Evolutionary conservation across 2,797 vertebrate species (phyloP).

Genomic region (Mionectes olivaceus): DNA sequence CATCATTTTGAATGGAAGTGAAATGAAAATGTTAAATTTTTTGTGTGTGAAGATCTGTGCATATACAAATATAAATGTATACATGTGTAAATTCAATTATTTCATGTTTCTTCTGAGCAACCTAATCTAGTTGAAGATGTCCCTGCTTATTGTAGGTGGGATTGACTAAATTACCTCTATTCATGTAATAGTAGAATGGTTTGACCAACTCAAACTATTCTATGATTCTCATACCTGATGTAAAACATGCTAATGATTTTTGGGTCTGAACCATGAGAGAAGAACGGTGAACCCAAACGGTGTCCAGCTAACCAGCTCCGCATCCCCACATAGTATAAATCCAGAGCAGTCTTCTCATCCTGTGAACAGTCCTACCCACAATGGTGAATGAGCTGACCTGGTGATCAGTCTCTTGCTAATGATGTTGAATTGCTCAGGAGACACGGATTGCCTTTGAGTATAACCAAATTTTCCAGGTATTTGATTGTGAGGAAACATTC

Average conservation of each 20-base stretch:
- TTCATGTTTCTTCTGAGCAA: not conserved
- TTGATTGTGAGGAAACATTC: not conserved
- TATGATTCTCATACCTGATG: not conserved
- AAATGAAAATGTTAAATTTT: not conserved
- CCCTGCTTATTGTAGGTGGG: not conserved
- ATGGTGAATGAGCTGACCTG: not conserved
- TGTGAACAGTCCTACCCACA: not conserved
- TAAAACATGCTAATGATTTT: not conserved
- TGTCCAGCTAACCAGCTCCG: not conserved
- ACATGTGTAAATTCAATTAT: not conserved
- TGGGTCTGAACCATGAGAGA: not conserved
- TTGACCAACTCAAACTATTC: not conserved
- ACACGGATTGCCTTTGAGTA: not conserved
- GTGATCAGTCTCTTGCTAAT: not conserved
- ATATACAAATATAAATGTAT: not conserved
- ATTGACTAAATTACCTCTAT: not conserved
- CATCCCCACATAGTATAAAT: not conserved
- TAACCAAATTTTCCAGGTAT: not conserved
- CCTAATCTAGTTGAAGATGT: not conserved
- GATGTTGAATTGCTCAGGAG: not conserved
- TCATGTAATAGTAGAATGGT: not conserved
- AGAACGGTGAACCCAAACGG: not conserved
- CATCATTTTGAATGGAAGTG: not conserved
- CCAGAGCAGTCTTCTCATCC: not conserved
- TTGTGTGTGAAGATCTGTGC: not conserved